phyloP scores from a whole-genome alignment of 1,140 invertebrate genomes.

The Cydia fagiglandana region DNA sequence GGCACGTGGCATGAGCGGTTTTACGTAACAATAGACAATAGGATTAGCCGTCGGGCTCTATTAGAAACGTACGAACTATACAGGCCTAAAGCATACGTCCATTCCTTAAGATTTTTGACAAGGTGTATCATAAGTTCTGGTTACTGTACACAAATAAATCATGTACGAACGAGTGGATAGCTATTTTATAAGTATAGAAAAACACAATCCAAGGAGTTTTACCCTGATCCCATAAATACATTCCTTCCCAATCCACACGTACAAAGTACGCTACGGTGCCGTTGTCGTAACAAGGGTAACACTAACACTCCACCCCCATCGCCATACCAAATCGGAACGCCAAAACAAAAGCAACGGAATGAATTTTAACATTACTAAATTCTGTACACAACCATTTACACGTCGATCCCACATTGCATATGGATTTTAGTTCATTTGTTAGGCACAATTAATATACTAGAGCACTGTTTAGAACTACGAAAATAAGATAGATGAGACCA shows the following conservation, averaged over 20 bases:
- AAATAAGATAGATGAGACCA: neutral
- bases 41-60: no score
- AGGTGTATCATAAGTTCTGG: no score
- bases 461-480: neutral
- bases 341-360: slow-evolving; percentile 13
- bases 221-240: neutral
- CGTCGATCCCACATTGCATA: slow-evolving; percentile 15
- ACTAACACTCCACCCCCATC: neutral
- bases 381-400: slow-evolving; percentile 11
- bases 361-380: slow-evolving; percentile 13
- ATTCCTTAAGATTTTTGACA: no score
- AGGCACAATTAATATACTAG: slow-evolving; percentile 14
- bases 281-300: neutral
- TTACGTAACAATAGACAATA: no score
- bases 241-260: neutral
- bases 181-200: no score
- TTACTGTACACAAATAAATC: no score
- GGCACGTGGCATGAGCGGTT: no score
- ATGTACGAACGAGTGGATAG: no score
- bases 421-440: slow-evolving; percentile 28
- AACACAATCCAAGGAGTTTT: neutral
- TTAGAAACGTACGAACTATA: no score
- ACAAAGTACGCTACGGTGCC: neutral
- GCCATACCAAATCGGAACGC: neutral
- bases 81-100: no score